Base-by-base conservation (phyloP, 2,888 invertebrate species). In the Calliphora vomitoria region DNA sequence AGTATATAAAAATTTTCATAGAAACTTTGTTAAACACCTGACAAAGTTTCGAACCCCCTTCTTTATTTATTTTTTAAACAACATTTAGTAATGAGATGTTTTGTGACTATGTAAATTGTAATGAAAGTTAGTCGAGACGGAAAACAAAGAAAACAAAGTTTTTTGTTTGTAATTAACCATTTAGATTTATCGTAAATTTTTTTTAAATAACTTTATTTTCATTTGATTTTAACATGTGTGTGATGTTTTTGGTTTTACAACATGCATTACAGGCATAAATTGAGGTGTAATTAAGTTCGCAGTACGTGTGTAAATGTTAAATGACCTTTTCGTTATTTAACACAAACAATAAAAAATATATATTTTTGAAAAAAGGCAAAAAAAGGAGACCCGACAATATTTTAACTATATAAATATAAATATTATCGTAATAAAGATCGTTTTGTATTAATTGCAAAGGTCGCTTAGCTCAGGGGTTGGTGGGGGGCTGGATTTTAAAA, bases 131-230 rank as follows among this genome's bases (percentile, higher is more conserved):
- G 35, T 13, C 35, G 10, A 11, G 2, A 53, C 11, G 13, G 11
- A 1, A n/a, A 75, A 47, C 25, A 72, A 83, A 79, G 11, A 1
- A n/a, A 75, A 47, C 25, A 72, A 83, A 79, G 47, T 84, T 84
- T 84, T 66, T 15, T 55, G 15, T 64, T 79, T 58, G 50, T 80
- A 53, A 74, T 85, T 66, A 85, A 80, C 58, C 38, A 60, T 74
- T 82, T 80, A 74, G 79, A 80, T 55, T 79, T 74, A 60, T 60
- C 41, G 41, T 68, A 74, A 50, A 74, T 13, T 69, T 31, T 64
- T 50, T 68, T 68, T 31, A 64, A 76, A 68, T 25, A 72, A 50
- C 15, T 66, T 79, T 13, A 62, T 76, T 75, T 76, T 80, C 74
- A 58, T 68, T 50, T 50, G 18, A 8, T 6, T 72, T 60, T 18